These are phyloP conservation scores for Dermatophagoides farinae DNA, from an alignment of 1,140 invertebrate genomes.

Conservation along the genomic window DNA sequence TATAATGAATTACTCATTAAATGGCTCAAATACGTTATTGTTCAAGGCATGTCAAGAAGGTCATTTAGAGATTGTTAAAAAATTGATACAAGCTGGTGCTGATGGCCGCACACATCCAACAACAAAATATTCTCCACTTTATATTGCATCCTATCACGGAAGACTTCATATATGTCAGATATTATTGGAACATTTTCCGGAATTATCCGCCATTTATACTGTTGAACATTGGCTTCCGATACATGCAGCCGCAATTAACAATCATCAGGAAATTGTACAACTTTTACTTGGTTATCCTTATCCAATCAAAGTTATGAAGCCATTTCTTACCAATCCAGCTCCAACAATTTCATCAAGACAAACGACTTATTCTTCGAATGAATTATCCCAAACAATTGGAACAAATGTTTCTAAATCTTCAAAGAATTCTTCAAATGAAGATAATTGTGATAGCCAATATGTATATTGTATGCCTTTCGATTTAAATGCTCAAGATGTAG, in stretches of 20 bases:
- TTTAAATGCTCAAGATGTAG: slow-evolving; percentile 67
- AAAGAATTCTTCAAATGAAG: slow-evolving; percentile 23
- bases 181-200: slow-evolving; percentile 46
- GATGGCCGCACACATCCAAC: slow-evolving; percentile 66
- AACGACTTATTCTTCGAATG: neutral
- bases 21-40: slow-evolving; percentile 59
- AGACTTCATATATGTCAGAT: slow-evolving; percentile 55
- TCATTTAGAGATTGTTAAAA: slow-evolving; percentile 49
- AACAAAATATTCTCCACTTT: slow-evolving; percentile 74
- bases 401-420: neutral
- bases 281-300: slow-evolving; percentile 60
- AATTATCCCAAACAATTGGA: neutral
- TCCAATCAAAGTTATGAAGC: slow-evolving; percentile 43
- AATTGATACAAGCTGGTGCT: slow-evolving; percentile 55
- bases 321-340: slow-evolving; percentile 27
- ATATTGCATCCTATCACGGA: slow-evolving; percentile 70
- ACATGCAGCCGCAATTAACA: slow-evolving; percentile 74
- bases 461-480: slow-evolving; percentile 72
- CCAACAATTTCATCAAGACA: neutral
- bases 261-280: slow-evolving; percentile 51
- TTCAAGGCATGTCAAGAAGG: slow-evolving; percentile 67
- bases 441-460: slow-evolving; percentile 37
- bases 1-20: slow-evolving; percentile 54
- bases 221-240: slow-evolving; percentile 78
- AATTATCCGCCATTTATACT: slow-evolving; percentile 45